Conservation (phyloP, 2,113 vertebrate species). For the Saguinus midas region DNA sequence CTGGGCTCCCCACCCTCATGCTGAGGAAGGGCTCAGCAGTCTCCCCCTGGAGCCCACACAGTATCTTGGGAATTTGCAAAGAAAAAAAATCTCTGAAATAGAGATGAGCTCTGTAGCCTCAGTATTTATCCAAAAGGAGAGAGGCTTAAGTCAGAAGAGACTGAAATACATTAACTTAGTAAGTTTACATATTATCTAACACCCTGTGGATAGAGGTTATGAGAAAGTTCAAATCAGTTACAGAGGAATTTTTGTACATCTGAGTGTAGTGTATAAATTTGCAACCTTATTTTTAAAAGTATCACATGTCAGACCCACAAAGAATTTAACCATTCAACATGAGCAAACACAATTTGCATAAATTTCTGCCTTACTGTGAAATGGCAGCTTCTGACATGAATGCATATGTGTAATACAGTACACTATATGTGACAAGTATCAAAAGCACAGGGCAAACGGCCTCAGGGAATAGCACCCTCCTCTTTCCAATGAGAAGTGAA, state of each 20-base stretch:
- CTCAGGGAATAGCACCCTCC: not conserved
- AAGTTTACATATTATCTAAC: not conserved
- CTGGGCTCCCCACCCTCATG: not conserved
- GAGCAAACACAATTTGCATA: slow-evolving; percentile 47
- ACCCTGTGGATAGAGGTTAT: not conserved
- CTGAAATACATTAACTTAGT: not conserved
- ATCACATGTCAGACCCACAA: slow-evolving; percentile 12
- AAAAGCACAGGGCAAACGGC: not conserved
- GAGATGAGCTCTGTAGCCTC: not conserved
- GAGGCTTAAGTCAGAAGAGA: not conserved
- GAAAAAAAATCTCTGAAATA: not conserved
- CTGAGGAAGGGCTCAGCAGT: not conserved
- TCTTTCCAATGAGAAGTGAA: not conserved
- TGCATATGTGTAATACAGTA: not conserved
- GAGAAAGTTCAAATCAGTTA: not conserved
- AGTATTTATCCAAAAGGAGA: not conserved
- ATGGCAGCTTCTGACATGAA: slow-evolving; percentile 43
- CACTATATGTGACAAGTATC: not conserved
- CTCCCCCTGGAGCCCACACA: accelerated
- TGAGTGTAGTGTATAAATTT: not conserved
- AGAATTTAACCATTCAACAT: slow-evolving; percentile 10
- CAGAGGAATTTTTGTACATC: slow-evolving; percentile 16
- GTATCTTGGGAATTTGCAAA: not conserved
- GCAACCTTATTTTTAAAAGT: slow-evolving; percentile 13
- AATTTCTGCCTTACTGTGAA: not conserved